Evolutionary conservation across 2,113 vertebrate species (phyloP), one percentile per base, ranked within the genome.

Genomic region (Datnioides undecimradiatus): DNA sequence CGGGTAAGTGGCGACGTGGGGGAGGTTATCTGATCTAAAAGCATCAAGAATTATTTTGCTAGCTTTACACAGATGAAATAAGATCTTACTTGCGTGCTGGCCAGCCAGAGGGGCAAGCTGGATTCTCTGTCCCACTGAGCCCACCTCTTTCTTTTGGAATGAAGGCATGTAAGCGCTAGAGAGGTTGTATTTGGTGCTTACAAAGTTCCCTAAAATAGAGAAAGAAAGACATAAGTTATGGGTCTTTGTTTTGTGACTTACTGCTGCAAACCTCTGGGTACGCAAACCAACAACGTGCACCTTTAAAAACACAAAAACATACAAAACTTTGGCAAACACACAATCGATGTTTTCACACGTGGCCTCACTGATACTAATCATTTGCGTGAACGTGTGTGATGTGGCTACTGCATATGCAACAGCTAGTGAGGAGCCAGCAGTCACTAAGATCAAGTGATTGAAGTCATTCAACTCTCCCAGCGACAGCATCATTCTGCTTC

Each of bases 71-170:
- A 3, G 11, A 57, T 46, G 46, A 34, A 36, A 59, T 51, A 7
- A 45, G 34, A 58, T 12, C 95, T 91, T 94, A 99, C 98, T 96
- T 52, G 95, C 79, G 60, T 95, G 81, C 34, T 95, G 86, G 8
- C 94, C 87, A 55, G 91, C 94, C 33, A 97, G 82, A 45, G 97
- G 95, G 19, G 96, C 96, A 0, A 98, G 94, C 54, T 99, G 98
- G 90, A 98, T 96, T 87, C 97, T 95, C 81, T 99, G 98, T 70
- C 97, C 97, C 68, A 97, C 94, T 27, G 98, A 96, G 60, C 96
- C 97, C 82, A 96, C 95, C 89, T 99, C 97, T 90, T 97, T 98
- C 94, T 99, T 99, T 82, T 97, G 95, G 91, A 98, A 96, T 21
- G 97, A 97, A 49, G 97, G 94, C 41, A 94, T 89, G 51, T 96